Evolutionary conservation across 2,888 invertebrate genomes (phyloP).

Genomic region (Acleris sparsana): DNA sequence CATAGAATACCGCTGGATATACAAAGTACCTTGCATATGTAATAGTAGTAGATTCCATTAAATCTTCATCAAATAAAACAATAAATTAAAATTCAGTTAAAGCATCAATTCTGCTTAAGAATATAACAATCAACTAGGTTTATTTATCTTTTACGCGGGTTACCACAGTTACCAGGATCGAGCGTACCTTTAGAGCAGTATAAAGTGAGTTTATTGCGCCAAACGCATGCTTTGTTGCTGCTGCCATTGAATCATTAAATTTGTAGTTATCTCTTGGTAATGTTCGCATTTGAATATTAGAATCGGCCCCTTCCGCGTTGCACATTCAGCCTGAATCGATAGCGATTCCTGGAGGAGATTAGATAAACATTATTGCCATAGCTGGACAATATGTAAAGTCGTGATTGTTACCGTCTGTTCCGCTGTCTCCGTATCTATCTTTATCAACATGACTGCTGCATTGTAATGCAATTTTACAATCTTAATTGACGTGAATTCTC

Average conservation of each 20-base stretch:
- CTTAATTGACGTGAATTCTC: slow-evolving; percentile 4
- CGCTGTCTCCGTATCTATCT: slow-evolving; percentile 16
- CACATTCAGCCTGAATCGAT: slow-evolving; percentile 37
- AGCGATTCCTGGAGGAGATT: slow-evolving; percentile 36
- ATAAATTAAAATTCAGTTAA: background rate
- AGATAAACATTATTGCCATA: slow-evolving; percentile 36
- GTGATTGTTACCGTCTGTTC: slow-evolving; percentile 20
- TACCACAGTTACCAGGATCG: slow-evolving; percentile 1
- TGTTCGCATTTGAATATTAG: slow-evolving; percentile 57
- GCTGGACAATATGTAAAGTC: slow-evolving; percentile 24
- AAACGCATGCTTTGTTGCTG: slow-evolving; percentile 22
- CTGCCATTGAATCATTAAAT: slow-evolving; percentile 48
- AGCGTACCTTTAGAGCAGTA: background rate
- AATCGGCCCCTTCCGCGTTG: slow-evolving; percentile 51
- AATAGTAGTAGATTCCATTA: background rate
- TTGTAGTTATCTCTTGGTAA: slow-evolving; percentile 50
- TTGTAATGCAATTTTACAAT: slow-evolving; percentile 19
- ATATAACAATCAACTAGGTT: slow-evolving; percentile 4
- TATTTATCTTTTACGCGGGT: background rate
- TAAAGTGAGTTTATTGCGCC: slow-evolving; percentile 6
- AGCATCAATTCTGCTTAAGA: background rate
- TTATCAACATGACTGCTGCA: slow-evolving; percentile 15
- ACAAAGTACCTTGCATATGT: background rate
- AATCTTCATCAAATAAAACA: background rate
- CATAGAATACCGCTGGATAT: slow-evolving; percentile 13